Percentiles rank a stretch among this genome's conserved stretches.
Evolutionary conservation across 2,113 vertebrate genomes (phyloP).

Genomic region (Eudyptes chrysolophus): DNA sequence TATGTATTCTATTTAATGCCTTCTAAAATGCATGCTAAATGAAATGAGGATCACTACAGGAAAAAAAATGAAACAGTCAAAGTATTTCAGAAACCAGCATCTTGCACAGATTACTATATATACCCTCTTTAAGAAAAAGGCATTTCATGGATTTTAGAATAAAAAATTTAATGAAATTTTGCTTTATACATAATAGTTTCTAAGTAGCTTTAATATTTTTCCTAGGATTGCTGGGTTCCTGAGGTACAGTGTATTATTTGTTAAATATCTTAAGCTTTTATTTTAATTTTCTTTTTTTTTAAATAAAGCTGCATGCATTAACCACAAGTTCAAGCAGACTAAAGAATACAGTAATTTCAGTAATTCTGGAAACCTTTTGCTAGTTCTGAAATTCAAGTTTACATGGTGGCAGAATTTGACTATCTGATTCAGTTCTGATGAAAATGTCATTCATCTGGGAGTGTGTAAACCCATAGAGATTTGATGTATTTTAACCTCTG

Average conservation of each 20-base stretch:
- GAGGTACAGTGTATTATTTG: neutral
- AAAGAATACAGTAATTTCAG: neutral
- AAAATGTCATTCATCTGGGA: neutral
- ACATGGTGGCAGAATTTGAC: neutral
- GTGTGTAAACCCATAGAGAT: neutral
- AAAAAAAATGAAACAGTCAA: neutral
- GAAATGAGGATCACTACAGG: neutral
- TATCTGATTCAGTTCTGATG: neutral
- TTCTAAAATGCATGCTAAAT: neutral
- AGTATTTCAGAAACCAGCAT: neutral
- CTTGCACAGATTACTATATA: neutral
- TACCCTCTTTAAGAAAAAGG: neutral
- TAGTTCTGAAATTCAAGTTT: neutral
- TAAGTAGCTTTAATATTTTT: neutral
- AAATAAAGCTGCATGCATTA: neutral
- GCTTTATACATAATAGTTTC: neutral
- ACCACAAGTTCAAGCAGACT: neutral
- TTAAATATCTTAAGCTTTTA: neutral
- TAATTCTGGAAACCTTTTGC: neutral
- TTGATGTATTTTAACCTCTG: neutral
- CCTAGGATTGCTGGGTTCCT: neutral
- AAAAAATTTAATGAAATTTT: neutral
- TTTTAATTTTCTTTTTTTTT: neutral
- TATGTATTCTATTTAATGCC: neutral
- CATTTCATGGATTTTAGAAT: neutral